Evolutionary conservation across 2,888 invertebrate species (phyloP).

Genomic region (Barypeithes pellucidus): DNA sequence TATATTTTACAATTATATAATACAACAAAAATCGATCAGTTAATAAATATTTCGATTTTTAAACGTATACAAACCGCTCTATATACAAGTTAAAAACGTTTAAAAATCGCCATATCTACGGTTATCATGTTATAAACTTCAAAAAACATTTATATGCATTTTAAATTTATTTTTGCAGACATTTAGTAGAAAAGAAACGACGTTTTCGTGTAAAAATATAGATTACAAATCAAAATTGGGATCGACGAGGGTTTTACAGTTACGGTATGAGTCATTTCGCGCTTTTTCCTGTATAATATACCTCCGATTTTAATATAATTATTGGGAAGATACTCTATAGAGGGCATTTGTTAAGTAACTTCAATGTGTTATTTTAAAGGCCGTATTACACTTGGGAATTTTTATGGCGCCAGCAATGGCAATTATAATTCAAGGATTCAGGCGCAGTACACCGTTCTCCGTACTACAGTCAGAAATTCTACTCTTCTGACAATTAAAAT

Average conservation of each 20-base stretch:
- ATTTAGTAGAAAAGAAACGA: slow-evolving; percentile 59
- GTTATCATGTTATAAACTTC: slow-evolving; percentile 55
- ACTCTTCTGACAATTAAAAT: no score
- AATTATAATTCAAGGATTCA: no score
- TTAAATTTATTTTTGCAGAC: slow-evolving; percentile 54
- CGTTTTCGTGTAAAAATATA: slow-evolving; percentile 43
- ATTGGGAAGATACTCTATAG: no score
- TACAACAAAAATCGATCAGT: slow-evolving; percentile 63
- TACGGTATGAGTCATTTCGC: background rate
- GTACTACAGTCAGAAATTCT: no score
- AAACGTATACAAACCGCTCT: slow-evolving; percentile 58
- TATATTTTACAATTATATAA: slow-evolving; percentile 69
- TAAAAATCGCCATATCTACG: slow-evolving; percentile 59
- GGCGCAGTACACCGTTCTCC: no score
- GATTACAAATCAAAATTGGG: slow-evolving; percentile 1
- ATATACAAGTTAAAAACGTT: slow-evolving; percentile 57
- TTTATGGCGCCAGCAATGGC: no score
- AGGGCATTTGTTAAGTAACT: no score
- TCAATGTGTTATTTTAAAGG: no score
- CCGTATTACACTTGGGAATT: no score
- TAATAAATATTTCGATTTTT: slow-evolving; percentile 58
- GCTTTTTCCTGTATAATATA: background rate
- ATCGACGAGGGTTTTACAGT: no score
- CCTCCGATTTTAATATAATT: no score
- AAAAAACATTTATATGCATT: slow-evolving; percentile 59